Conservation (phyloP, 2,113 vertebrate genomes). For the Ramphastos sulfuratus region DNA sequence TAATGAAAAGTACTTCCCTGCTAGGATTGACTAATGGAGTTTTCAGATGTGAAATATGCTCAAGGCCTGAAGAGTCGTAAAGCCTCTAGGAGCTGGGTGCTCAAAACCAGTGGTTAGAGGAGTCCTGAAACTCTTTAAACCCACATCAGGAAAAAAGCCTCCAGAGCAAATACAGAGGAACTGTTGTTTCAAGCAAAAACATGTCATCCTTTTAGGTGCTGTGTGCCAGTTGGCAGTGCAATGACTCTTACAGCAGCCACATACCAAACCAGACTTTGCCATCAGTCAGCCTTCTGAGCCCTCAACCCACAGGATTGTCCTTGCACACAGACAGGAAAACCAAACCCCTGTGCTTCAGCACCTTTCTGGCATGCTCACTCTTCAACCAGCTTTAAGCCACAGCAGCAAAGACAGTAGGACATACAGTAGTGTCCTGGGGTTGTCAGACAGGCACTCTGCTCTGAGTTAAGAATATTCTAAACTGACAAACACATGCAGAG, state of each 20-base stretch:
- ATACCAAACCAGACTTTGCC: background rate
- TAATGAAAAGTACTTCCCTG: too few relatives aligned
- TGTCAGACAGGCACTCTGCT: background rate
- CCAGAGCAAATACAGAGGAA: background rate
- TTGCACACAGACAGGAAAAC: background rate
- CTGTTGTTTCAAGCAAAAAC: background rate
- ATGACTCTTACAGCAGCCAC: background rate
- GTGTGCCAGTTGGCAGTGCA: background rate
- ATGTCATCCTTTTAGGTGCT: background rate
- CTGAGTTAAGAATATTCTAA: background rate
- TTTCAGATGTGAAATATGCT: too few relatives aligned
- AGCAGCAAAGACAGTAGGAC: background rate
- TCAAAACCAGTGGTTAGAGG: background rate
- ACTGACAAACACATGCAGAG: background rate
- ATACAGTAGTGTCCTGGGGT: background rate
- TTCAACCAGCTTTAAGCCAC: background rate
- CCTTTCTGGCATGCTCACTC: background rate
- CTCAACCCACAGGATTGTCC: background rate
- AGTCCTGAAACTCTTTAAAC: too few relatives aligned
- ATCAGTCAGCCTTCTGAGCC: background rate
- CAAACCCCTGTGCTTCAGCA: background rate
- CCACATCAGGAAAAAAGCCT: background rate
- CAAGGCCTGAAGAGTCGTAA: too few relatives aligned
- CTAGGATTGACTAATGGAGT: too few relatives aligned
- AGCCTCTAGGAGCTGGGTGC: too few relatives aligned